Evolutionary conservation across 1,140 invertebrate genomes (phyloP).

Genomic region (Solenopsis fugax): DNA sequence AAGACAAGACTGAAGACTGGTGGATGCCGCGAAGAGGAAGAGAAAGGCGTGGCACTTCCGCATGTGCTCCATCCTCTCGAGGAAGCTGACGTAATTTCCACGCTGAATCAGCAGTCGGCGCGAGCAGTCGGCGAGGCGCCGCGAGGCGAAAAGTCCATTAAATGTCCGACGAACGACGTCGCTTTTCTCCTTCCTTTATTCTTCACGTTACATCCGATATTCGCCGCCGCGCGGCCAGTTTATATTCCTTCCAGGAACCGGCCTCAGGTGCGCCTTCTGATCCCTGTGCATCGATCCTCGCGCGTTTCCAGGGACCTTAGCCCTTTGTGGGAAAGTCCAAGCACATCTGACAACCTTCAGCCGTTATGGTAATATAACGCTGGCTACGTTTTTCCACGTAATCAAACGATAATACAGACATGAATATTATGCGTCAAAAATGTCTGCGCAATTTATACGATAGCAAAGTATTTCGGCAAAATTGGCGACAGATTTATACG

Average conservation of each 20-base stretch:
- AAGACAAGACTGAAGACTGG: not conserved
- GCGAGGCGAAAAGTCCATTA: conserved; percentile 68
- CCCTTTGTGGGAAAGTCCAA: conserved; percentile 2
- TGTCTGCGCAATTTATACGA: not conserved
- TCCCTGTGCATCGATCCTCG: conserved; percentile 12
- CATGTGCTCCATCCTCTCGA: conserved; percentile 51
- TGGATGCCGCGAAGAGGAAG: conserved; percentile 3
- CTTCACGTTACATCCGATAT: conserved; percentile 32
- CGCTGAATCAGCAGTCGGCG: conserved; percentile 73
- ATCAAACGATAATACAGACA: conserved; percentile 27
- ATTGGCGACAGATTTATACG: not conserved
- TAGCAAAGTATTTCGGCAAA: not conserved
- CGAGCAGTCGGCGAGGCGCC: conserved; percentile 43
- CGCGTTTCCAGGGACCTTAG: not conserved
- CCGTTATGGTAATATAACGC: not conserved
- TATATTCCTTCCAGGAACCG: not conserved
- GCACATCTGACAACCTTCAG: conserved; percentile 4
- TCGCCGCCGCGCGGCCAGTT: conserved; percentile 9
- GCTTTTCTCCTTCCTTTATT: conserved; percentile 46
- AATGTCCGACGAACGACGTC: conserved; percentile 45
- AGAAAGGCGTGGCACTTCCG: conserved; percentile 60
- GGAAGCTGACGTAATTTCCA: conserved; percentile 71
- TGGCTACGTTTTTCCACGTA: conserved; percentile 13
- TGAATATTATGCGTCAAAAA: conserved; percentile 3
- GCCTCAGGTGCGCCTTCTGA: conserved; percentile 25